Evolutionary conservation across 2,888 invertebrate species (phyloP), one percentile per base, ranked within the genome.

Genomic region (Cyaniris semiargus): DNA sequence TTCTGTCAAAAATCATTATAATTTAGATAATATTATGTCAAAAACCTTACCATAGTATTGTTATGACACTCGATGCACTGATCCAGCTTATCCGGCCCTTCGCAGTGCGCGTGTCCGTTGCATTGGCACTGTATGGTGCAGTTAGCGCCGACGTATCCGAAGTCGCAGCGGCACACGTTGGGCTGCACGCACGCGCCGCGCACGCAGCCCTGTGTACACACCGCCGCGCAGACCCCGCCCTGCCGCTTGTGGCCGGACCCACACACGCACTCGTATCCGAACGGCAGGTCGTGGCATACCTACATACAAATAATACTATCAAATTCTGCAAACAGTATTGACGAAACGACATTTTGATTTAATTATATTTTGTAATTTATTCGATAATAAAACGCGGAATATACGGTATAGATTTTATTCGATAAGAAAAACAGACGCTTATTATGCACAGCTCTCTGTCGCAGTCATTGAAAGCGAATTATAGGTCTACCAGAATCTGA

Each of bases 41-140:
- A 71, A 48, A 77, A 44, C 88, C 88, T 85, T 86, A 96, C 96
- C 97, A 97, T 97, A 2, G 99, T 99, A 85, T 98, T 98, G 86
- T 99, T 98, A 85, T 96, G 96, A 86, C 99, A 99, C 87, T 96
- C 94, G 58, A 96, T 91, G 86, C 99, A 99, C 79, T 95, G 95
- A 85, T 97, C 96, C 79, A 98, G 94, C 84, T 96, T 96, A 86
- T 97, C 97, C 8, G 97, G 97, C 0, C 98, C 97, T 84, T 96
- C 96, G 88, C 99, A 99, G 87, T 98, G 96, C 78, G 98, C 97
- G 91, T 99, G 98, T 0, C 98, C 98, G 88, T 99, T 98, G 88
- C 99, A 99, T 87, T 97, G 96, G 88, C 99, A 99, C 89, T 98
- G 97, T 80, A 97, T 97, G 83, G 97, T 97, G 89, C 99, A 99